Evolutionary conservation across 2,113 vertebrate species (phyloP).

Genomic region (Chitala chitala): DNA sequence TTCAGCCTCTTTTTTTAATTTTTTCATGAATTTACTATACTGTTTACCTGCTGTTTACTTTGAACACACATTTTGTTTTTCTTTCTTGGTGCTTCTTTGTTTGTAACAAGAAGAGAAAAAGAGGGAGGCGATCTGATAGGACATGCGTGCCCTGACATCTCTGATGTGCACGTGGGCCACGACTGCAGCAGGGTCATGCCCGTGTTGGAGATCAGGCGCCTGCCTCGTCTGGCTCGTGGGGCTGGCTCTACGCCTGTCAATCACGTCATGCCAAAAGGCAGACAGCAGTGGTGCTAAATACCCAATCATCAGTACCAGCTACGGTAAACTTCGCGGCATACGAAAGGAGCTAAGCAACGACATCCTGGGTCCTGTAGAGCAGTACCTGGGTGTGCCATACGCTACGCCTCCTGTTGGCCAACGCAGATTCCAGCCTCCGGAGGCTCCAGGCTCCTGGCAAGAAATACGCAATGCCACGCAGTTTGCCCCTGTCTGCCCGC

Average conservation of each 20-base stretch:
- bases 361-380: constrained; percentile 83
- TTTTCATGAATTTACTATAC: no score
- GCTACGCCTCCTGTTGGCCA: constrained; percentile 80
- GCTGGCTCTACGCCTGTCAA: constrained; percentile 62
- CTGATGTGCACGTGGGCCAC: constrained; percentile 48
- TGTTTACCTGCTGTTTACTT: no score
- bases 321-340: constrained; percentile 78
- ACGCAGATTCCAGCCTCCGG: constrained; percentile 82
- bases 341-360: constrained; percentile 81
- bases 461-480: constrained; percentile 82
- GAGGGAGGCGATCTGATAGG: no score
- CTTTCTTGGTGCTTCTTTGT: background rate
- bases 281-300: constrained; percentile 59
- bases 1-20: no score
- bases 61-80: background rate
- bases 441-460: constrained; percentile 84
- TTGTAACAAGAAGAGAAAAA: background rate
- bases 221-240: constrained; percentile 67
- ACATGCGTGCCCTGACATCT: constrained; percentile 55
- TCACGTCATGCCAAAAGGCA: constrained; percentile 65
- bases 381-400: constrained; percentile 82
- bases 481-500: constrained; percentile 82
- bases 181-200: constrained; percentile 38
- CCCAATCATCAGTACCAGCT: constrained; percentile 77
- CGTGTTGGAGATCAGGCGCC: constrained; percentile 49